Percentiles rank a stretch among this genome's conserved stretches.
These are phyloP conservation scores for Mastomys natalensis DNA, from an alignment of 2,113 vertebrate species.

Conservation along the genomic window DNA sequence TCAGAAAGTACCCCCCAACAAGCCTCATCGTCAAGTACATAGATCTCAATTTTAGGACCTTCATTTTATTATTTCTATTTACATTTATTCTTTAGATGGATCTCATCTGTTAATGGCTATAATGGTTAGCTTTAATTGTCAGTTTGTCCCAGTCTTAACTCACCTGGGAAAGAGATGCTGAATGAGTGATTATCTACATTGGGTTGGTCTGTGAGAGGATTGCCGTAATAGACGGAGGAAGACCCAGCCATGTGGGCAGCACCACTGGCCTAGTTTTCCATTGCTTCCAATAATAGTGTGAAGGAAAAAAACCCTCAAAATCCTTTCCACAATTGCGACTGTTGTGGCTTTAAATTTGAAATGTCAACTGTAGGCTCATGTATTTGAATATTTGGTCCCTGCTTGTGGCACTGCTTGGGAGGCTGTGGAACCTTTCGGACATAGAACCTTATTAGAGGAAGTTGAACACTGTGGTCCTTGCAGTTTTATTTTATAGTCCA, in stretches of 20 bases:
- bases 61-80: not conserved
- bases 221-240: not conserved
- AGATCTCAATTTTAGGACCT: not conserved
- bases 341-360: not conserved
- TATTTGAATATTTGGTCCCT: not conserved
- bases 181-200: not conserved
- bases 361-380: not conserved
- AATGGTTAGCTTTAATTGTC: not conserved
- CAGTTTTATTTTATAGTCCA: not conserved
- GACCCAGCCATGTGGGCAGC: not conserved
- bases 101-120: not conserved
- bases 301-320: not conserved
- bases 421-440: not conserved
- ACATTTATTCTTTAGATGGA: not conserved
- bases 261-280: not conserved
- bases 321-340: not conserved
- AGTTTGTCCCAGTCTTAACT: not conserved
- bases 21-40: not conserved
- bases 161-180: not conserved
- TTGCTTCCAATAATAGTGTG: not conserved
- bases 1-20: not conserved
- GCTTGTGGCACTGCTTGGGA: not conserved
- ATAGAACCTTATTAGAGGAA: not conserved
- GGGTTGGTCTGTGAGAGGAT: not conserved
- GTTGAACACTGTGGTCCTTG: not conserved